Percentiles rank a stretch among this genome's conserved stretches.
Evolutionary conservation across 1,140 invertebrate genomes (phyloP).

Genomic region (Zaprionus camerounensis): DNA sequence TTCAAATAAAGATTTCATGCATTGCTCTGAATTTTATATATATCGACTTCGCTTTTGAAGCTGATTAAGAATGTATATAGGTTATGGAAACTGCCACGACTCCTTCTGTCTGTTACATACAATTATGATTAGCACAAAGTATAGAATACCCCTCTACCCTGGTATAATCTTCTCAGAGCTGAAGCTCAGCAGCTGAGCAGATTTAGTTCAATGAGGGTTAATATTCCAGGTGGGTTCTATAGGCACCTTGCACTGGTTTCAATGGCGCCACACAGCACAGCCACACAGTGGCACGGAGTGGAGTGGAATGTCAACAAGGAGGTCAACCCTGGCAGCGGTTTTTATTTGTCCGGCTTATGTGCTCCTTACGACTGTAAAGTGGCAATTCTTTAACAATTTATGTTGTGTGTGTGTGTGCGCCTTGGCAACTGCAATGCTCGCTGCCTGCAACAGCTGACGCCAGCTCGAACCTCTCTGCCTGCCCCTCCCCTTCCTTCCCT

Average conservation of each 20-base stretch:
- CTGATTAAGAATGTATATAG: too few species aligned
- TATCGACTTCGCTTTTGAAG: too few species aligned
- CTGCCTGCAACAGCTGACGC: constrained; percentile 68
- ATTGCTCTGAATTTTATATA: too few species aligned
- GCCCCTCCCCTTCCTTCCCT: not conserved
- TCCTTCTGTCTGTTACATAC: too few species aligned
- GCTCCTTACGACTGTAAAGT: constrained; percentile 79
- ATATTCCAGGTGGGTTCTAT: not conserved
- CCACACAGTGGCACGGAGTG: too few species aligned
- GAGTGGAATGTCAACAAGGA: constrained; percentile 4
- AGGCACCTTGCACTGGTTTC: not conserved
- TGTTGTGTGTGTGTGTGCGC: constrained; percentile 38
- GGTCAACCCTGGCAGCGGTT: constrained; percentile 41
- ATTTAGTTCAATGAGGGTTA: not conserved
- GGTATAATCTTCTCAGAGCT: too few species aligned
- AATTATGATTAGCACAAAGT: too few species aligned
- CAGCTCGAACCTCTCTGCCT: constrained; percentile 14
- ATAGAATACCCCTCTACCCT: not conserved
- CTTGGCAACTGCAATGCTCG: constrained; percentile 4
- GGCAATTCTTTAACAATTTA: constrained; percentile 81
- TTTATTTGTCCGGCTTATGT: constrained; percentile 79
- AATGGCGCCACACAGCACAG: not conserved
- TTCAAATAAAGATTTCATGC: too few species aligned
- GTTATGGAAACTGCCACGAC: too few species aligned
- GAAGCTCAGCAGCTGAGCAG: not conserved